These are phyloP conservation scores for Candidula unifasciata DNA, from an alignment of 2,888 invertebrate species.

Conservation along the genomic window DNA sequence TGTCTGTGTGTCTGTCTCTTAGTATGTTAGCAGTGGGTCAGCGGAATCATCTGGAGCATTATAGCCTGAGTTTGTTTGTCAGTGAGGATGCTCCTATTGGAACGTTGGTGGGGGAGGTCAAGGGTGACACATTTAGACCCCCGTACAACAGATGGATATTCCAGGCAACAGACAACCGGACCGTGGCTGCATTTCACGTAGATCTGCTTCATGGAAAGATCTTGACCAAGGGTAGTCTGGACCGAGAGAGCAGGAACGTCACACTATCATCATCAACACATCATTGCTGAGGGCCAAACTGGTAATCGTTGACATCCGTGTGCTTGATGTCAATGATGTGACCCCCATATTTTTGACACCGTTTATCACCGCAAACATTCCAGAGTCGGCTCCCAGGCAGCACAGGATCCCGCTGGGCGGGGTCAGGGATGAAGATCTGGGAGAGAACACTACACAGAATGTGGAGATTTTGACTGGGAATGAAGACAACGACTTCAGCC, in stretches of 20 bases:
- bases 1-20: background rate
- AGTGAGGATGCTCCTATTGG: conserved; percentile 92
- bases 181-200: conserved; percentile 36
- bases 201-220: conserved; percentile 44
- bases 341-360: conserved; percentile 85
- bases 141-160: conserved; percentile 28
- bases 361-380: conserved; percentile 91
- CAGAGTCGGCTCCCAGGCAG: conserved; percentile 96
- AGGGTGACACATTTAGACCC: conserved; percentile 28
- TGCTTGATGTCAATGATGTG: conserved; percentile 94
- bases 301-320: conserved; percentile 86
- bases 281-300: conserved; percentile 9
- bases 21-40: background rate
- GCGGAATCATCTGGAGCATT: conserved; percentile 86
- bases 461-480: conserved; percentile 96
- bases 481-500: conserved; percentile 91
- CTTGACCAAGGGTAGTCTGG: conserved; percentile 41
- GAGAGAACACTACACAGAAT: conserved; percentile 88
- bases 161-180: conserved; percentile 1
- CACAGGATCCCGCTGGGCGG: conserved; percentile 82
- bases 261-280: conserved; percentile 46
- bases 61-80: conserved; percentile 93
- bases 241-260: conserved; percentile 48
- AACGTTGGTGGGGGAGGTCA: conserved; percentile 82
- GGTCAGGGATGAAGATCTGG: conserved; percentile 93